phyloP scores from a whole-genome alignment of 2,888 invertebrate species.

The Troides helena region DNA sequence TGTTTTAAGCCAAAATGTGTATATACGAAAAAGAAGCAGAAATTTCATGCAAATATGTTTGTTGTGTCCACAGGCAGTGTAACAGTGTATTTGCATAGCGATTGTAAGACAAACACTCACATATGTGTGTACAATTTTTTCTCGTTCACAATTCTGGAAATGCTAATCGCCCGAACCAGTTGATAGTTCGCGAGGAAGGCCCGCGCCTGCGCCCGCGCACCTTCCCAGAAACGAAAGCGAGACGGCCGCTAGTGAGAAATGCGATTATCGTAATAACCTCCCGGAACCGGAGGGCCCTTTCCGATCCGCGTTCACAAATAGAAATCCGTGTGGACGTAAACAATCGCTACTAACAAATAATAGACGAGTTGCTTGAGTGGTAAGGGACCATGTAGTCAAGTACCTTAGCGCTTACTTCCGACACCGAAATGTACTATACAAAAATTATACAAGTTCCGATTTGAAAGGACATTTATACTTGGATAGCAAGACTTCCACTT shows the following conservation, averaged over 20 bases:
- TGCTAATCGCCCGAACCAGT: slow-evolving; percentile 69
- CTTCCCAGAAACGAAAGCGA: slow-evolving; percentile 76
- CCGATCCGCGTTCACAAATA: slow-evolving; percentile 59
- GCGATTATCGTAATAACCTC: slow-evolving; percentile 76
- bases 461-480: too few relatives aligned
- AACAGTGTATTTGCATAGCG: too few relatives aligned
- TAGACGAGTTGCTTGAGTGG: not conserved
- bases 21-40: too few relatives aligned
- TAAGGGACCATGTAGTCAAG: too few relatives aligned
- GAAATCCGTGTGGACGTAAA: slow-evolving; percentile 38
- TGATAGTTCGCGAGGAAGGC: slow-evolving; percentile 70
- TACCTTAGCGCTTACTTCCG: too few relatives aligned
- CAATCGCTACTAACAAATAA: slow-evolving; percentile 22
- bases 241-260: slow-evolving; percentile 70
- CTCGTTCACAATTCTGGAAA: slow-evolving; percentile 70
- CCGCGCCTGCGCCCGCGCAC: slow-evolving; percentile 44
- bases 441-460: too few relatives aligned
- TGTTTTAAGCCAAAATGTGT: too few relatives aligned
- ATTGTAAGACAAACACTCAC: too few relatives aligned
- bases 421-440: too few relatives aligned
- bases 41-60: too few relatives aligned
- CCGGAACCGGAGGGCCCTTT: slow-evolving; percentile 63
- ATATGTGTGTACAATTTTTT: slow-evolving; percentile 32
- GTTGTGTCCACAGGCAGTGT: too few relatives aligned
- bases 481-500: too few relatives aligned